Evolutionary conservation across 2,797 vertebrate species (phyloP).

Genomic region (Enteromius anoplus): DNA sequence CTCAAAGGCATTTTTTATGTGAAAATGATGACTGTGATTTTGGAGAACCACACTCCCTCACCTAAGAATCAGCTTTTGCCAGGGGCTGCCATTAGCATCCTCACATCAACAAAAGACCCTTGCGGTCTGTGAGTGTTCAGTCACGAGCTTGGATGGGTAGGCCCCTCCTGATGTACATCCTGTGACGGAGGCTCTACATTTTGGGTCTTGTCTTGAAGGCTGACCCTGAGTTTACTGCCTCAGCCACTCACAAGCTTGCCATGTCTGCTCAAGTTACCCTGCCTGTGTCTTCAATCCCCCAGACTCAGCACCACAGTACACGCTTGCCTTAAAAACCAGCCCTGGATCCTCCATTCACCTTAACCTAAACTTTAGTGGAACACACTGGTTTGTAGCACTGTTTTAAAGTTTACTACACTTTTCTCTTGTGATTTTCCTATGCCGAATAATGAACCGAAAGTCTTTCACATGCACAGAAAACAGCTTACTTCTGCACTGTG

Average conservation of each 20-base stretch:
- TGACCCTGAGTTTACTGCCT: not conserved
- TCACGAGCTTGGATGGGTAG: not conserved
- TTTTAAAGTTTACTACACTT: not conserved
- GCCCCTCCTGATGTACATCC: not conserved
- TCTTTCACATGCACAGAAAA: not conserved
- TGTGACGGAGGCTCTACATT: not conserved
- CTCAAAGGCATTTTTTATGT: not conserved
- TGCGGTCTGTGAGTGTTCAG: not conserved
- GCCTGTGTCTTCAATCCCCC: too few species aligned
- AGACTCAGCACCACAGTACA: not conserved
- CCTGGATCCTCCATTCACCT: not conserved
- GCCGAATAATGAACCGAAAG: not conserved
- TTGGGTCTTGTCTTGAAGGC: constrained; percentile 1
- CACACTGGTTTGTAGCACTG: too few species aligned
- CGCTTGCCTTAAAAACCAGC: not conserved
- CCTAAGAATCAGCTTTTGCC: not conserved
- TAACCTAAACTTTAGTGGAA: not conserved
- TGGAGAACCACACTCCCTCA: not conserved
- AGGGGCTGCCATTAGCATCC: not conserved
- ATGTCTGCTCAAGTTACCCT: not conserved
- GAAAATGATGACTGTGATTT: not conserved
- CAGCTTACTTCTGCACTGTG: not conserved
- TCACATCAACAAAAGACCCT: not conserved
- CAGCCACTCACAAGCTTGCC: not conserved
- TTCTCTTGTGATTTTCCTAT: not conserved